phyloP scores from a whole-genome alignment of 2,797 vertebrate species.

The Fratercula arctica region DNA sequence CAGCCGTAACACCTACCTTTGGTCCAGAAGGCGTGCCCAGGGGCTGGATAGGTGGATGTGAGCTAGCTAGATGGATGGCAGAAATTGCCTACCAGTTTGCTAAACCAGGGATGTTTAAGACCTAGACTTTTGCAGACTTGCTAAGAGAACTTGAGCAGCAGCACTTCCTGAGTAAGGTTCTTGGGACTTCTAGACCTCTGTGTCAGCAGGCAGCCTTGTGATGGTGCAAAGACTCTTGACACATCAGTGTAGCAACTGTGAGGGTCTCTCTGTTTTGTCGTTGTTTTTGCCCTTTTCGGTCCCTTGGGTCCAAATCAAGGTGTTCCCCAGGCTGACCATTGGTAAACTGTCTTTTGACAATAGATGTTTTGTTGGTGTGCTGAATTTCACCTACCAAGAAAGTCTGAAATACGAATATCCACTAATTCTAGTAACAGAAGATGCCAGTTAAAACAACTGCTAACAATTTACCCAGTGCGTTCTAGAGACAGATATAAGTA shows the following conservation, averaged over 20 bases:
- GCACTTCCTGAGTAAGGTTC: not conserved
- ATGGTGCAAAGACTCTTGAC: not conserved
- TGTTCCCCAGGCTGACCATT: not conserved
- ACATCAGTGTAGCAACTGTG: not conserved
- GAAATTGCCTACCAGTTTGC: not conserved
- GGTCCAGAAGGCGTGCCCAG: too few species aligned
- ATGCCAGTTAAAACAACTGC: not conserved
- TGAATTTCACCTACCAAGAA: not conserved
- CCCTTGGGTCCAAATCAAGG: not conserved
- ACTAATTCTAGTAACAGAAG: not conserved
- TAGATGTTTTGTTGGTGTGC: not conserved
- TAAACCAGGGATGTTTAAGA: not conserved
- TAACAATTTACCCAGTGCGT: not conserved
- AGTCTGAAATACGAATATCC: not conserved
- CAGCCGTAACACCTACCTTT: too few species aligned
- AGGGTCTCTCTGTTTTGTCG: not conserved
- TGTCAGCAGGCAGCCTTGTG: not conserved
- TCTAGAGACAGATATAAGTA: not conserved
- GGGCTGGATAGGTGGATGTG: not conserved
- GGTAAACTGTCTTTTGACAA: not conserved
- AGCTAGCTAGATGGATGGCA: not conserved
- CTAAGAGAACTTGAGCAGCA: not conserved
- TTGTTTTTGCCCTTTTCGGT: not conserved
- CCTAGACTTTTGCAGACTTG: not conserved
- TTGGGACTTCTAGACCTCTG: not conserved